Evolutionary conservation across 1,140 invertebrate genomes (phyloP).

Genomic region (Tetramorium simillimum): DNA sequence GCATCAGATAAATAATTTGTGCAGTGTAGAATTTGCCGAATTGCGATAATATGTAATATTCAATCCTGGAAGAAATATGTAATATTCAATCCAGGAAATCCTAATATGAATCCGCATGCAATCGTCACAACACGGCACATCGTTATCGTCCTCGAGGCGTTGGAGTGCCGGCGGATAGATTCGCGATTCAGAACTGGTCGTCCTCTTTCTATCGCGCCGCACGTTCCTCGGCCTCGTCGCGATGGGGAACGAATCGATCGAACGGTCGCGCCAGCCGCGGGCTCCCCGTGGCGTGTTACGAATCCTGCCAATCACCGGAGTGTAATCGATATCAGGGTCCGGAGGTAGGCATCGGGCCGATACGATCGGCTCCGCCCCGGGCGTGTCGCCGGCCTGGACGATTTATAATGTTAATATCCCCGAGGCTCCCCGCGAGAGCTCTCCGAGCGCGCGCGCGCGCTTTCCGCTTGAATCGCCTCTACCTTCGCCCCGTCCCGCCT

Average conservation of each 20-base stretch:
- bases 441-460: constrained; percentile 21
- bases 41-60: not conserved
- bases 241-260: constrained; percentile 40
- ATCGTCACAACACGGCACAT: constrained; percentile 1
- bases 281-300: constrained; percentile 81
- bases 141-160: not conserved
- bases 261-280: constrained; percentile 66
- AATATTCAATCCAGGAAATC: not conserved
- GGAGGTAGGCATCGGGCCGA: constrained; percentile 81
- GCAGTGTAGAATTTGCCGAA: too few relatives aligned
- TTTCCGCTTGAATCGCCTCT: constrained; percentile 44
- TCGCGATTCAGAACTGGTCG: constrained; percentile 9
- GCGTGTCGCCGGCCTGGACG: constrained; percentile 83
- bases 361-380: constrained; percentile 84
- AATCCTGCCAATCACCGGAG: constrained; percentile 84
- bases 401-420: constrained; percentile 85
- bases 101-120: not conserved
- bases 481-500: constrained; percentile 12
- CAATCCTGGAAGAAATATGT: not conserved
- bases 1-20: not conserved
- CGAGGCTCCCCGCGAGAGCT: constrained; percentile 60
- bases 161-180: constrained; percentile 8
- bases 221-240: constrained; percentile 5
- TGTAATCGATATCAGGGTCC: constrained; percentile 83
- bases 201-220: constrained; percentile 10